phyloP scores from a whole-genome alignment of 2,113 vertebrate genomes.

The Nicator chloris region DNA sequence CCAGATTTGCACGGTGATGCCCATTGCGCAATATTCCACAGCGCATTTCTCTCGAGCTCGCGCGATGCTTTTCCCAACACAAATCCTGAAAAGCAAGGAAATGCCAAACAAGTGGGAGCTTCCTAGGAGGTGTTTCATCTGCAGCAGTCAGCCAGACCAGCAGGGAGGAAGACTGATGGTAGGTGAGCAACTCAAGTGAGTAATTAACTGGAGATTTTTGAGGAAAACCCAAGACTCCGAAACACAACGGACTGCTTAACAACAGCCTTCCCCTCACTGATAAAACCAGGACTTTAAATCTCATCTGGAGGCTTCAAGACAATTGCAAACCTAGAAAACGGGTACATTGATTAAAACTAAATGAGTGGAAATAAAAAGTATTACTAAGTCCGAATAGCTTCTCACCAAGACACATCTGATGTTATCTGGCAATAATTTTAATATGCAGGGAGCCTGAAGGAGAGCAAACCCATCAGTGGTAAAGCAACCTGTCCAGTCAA shows the following conservation, averaged over 20 bases:
- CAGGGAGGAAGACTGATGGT: background rate
- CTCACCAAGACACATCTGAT: background rate
- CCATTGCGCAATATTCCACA: background rate
- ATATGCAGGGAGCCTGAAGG: background rate
- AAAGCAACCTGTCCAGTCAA: background rate
- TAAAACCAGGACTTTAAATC: background rate
- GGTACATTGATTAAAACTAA: background rate
- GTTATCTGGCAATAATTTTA: background rate
- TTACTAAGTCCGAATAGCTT: background rate
- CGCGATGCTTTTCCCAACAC: background rate
- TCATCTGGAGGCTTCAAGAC: background rate
- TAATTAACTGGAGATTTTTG: background rate
- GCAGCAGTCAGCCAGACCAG: rapidly evolving
- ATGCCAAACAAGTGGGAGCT: background rate
- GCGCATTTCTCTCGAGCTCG: background rate
- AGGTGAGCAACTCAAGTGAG: background rate
- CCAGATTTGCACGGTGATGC: background rate
- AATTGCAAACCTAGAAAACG: background rate
- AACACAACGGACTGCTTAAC: background rate
- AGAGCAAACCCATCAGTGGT: background rate
- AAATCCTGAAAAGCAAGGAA: background rate
- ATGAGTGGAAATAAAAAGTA: background rate
- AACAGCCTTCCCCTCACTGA: background rate
- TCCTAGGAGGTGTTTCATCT: background rate
- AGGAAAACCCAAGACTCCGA: background rate